phyloP scores from a whole-genome alignment of 2,113 vertebrate genomes.

The Phyllostomus hastatus region DNA sequence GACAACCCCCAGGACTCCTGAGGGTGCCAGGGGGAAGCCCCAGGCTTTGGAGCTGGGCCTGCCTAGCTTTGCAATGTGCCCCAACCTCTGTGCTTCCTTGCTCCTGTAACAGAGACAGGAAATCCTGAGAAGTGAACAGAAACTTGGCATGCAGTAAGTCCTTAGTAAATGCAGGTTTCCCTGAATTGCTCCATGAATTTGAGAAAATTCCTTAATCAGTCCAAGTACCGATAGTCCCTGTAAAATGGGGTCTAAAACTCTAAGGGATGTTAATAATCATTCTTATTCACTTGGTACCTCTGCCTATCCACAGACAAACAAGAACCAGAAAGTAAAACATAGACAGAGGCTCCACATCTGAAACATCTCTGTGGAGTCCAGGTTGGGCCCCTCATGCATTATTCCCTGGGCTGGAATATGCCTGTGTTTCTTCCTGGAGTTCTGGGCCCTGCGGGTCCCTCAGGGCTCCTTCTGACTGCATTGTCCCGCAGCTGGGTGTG shows the following conservation, averaged over 20 bases:
- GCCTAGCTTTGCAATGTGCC: not conserved
- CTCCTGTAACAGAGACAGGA: accelerated
- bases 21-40: not conserved
- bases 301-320: not conserved
- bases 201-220: not conserved
- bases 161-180: not conserved
- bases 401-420: not conserved
- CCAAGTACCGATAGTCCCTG: not conserved
- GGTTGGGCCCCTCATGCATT: accelerated
- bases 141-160: not conserved
- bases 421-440: not conserved
- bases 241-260: not conserved
- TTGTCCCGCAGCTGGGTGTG: not conserved
- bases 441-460: not conserved
- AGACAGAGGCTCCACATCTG: accelerated
- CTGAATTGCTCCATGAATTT: not conserved
- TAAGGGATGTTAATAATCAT: not conserved
- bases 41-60: no score
- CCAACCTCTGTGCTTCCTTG: accelerated
- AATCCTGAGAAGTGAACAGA: not conserved
- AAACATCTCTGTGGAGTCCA: not conserved
- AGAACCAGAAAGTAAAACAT: not conserved
- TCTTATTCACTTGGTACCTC: not conserved
- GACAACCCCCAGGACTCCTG: not conserved
- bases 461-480: not conserved